Conservation (phyloP, 1,140 invertebrate genomes). For the Archivesica marissinica region DNA sequence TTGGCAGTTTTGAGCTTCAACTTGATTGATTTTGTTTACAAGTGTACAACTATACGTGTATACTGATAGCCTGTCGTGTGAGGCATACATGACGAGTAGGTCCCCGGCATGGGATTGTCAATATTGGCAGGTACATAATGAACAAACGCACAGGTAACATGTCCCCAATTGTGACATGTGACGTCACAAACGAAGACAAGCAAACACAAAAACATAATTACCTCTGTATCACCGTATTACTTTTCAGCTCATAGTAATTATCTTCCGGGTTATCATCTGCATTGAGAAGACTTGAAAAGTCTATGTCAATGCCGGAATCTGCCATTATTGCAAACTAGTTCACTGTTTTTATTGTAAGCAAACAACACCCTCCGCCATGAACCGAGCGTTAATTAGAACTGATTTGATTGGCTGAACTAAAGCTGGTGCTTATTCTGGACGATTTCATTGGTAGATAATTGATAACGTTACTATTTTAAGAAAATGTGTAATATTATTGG, state of each 20-base stretch:
- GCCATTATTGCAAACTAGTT: conserved; percentile 24
- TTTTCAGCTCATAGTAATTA: conserved; percentile 37
- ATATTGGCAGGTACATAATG: too few species aligned
- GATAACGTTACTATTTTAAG: not conserved
- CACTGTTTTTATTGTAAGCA: not conserved
- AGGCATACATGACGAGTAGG: too few species aligned
- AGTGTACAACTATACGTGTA: too few species aligned
- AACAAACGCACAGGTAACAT: not conserved
- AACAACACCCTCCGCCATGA: not conserved
- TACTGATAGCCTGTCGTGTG: too few species aligned
- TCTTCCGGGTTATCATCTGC: conserved; percentile 27
- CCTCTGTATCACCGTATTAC: conserved; percentile 36
- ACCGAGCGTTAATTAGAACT: not conserved
- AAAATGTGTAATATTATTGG: conserved; percentile 5
- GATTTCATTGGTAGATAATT: not conserved
- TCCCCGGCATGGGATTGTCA: too few species aligned
- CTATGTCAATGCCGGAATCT: conserved; percentile 49
- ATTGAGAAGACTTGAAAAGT: conserved; percentile 17
- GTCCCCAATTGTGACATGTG: conserved; percentile 18
- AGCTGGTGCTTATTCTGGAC: not conserved
- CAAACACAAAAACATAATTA: not conserved
- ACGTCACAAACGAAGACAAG: conserved; percentile 40
- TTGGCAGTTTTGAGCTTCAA: too few species aligned
- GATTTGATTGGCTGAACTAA: not conserved
- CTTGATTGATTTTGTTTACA: too few species aligned